Base-by-base conservation (phyloP, 1,140 invertebrate species). In the Tachypleus tridentatus region DNA sequence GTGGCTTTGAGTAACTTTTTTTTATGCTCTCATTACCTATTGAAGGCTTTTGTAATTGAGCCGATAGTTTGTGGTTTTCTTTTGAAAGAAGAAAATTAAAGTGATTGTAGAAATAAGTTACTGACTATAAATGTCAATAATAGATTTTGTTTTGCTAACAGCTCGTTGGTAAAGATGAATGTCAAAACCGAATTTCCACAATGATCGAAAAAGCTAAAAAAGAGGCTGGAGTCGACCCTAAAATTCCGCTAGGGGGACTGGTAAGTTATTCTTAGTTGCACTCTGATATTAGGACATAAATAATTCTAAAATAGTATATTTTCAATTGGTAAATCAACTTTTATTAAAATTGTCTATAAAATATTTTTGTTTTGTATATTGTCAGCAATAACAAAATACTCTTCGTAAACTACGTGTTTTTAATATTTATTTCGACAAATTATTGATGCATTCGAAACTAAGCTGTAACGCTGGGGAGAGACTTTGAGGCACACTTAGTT, bases 161-260 rank as follows among this genome's bases (percentile, higher is more conserved):
- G 83, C 63, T 74, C 3, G 65, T 91, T 3, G 91, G 91, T 1
- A 85, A 89, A 71, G 81, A 86, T 3, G 87, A 90, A 76, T 88
- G 87, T 70, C 81, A 84, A 1, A 78, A 81, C 5, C 82, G 88
- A 61, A 85, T 95, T 54, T 81, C 84, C 54, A 77, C 82, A 3
- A 87, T 95, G 84, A 82, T 92, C 5, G 76, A 83, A 49, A 75
- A 82, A 58, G 87, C 84, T 0, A 91, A 91, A 73, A 72, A 78
- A 53, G 76, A 82, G 65, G 84, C 87, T 57, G 77, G 81, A 0
- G 79, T 94, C 60, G 77, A 83, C 0, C 70, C 77, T 60, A 77
- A 82, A 7, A 76, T 75, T 47, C 81, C 82, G 8, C 76, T 94
- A 50, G 81, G 83, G 67, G 85, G 84, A 65, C 78, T 93, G 76